phyloP scores from a whole-genome alignment of 1,140 invertebrate species.

The Chymomyza costata region DNA sequence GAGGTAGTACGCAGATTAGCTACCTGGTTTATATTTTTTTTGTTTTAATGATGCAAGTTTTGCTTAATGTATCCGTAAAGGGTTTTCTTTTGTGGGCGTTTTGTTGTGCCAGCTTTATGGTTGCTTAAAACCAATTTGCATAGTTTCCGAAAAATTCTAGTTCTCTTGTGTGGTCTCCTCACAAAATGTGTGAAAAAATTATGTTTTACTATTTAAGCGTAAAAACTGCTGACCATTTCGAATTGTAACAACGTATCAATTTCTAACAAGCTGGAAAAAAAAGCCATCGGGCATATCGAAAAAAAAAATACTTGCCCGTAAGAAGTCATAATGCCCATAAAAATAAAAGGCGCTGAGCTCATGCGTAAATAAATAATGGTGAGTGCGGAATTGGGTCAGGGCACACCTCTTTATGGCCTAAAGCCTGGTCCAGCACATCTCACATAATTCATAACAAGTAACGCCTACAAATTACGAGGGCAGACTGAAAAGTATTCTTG shows the following conservation, averaged over 20 bases:
- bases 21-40: slow-evolving; percentile 8
- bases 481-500: too few species aligned
- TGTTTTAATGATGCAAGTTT: slow-evolving; percentile 33
- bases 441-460: slow-evolving; percentile 53
- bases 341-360: slow-evolving; percentile 38
- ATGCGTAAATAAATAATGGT: slow-evolving; percentile 52
- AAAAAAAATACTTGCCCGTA: slow-evolving; percentile 37
- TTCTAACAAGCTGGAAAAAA: too few species aligned
- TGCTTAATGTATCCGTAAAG: slow-evolving; percentile 29
- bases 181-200: slow-evolving; percentile 6
- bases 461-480: slow-evolving; percentile 55
- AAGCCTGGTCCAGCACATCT: slow-evolving; percentile 21
- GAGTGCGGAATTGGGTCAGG: slow-evolving; percentile 54
- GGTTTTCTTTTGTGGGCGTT: slow-evolving; percentile 26
- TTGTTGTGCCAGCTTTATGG: slow-evolving; percentile 19
- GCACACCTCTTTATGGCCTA: slow-evolving; percentile 59
- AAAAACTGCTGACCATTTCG: too few species aligned
- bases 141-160: slow-evolving; percentile 7
- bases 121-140: slow-evolving; percentile 18
- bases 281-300: slow-evolving; percentile 8
- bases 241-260: too few species aligned
- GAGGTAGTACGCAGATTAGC: slow-evolving; percentile 21
- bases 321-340: slow-evolving; percentile 31
- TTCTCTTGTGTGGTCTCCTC: too few species aligned
- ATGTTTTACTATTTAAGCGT: slow-evolving; percentile 11